Base-by-base conservation (phyloP, 2,888 invertebrate species). In the Melipona bicolor region DNA sequence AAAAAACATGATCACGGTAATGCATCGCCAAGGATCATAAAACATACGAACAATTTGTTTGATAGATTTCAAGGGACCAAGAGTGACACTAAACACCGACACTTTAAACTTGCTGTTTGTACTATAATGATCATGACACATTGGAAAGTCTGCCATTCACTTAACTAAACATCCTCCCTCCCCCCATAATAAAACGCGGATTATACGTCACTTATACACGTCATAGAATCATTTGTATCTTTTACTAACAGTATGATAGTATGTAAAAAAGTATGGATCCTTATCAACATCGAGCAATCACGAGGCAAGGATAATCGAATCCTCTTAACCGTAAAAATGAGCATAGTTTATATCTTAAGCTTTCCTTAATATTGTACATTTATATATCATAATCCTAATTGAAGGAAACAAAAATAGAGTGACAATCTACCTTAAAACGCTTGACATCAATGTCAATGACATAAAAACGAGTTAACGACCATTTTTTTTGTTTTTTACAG, bases 101-200 rank as follows among this genome's bases (percentile, higher is more conserved):
- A 86, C 84, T 86, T 86, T 82, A 86, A 81, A 88, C 79, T 89
- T 87, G 85, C 80, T 81, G 77, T 89, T 89, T 89, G 89, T 89
- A 89, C 89, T 89, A 89, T 85, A 86, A 84, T 84, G 79, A 89
- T 81, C 80, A 74, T 79, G 85, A 80, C 64, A 82, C 79, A 81
- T 79, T 76, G 76, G 77, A 77, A 78, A 88, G 59, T 81, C 76
- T 83, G 86, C 54, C 74, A 64, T 79, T 76, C 75, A 59, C 82
- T 75, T 79, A 83, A 80, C 61, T 81, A 85, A 77, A 79, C 56
- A 43, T 1, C 43, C 2, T 9, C 43, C 43, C 9, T 43, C 2
- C 54, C 64, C 13, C 24, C 19, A 75, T 50, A 43, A n/a, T 50
- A 77, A 68, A 72, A 71, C 73, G 52, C 50, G 62, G 52, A 61